These are phyloP conservation scores for Petrocephalus zakoni DNA, from an alignment of 2,113 vertebrate genomes.

Conservation along the genomic window DNA sequence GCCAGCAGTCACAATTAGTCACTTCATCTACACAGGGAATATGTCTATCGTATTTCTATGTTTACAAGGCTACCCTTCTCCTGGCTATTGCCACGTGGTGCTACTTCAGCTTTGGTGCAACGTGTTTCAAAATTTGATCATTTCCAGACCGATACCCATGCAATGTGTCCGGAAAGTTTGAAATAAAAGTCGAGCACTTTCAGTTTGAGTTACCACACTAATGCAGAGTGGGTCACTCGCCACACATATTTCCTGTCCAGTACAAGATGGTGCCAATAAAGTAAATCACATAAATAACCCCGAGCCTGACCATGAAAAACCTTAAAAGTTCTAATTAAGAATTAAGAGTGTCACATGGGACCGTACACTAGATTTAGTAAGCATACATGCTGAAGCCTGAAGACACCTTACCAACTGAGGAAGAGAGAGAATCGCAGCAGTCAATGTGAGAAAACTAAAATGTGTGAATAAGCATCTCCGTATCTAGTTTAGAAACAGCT, in stretches of 20 bases:
- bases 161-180: no score
- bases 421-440: background rate
- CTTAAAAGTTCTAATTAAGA: background rate
- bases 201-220: background rate
- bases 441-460: background rate
- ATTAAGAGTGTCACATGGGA: background rate
- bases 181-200: no score
- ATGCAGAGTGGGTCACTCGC: background rate
- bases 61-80: no score
- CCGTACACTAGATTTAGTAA: background rate
- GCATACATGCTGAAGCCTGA: background rate
- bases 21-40: no score
- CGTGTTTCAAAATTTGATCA: no score
- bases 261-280: background rate
- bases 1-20: no score
- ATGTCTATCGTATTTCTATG: no score
- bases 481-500: background rate
- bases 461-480: background rate
- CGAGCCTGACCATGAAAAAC: background rate
- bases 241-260: background rate
- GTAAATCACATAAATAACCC: background rate
- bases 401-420: background rate
- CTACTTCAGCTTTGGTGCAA: no score
- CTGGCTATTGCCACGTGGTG: no score
- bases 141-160: no score